phyloP scores from a whole-genome alignment of 2,797 vertebrate species.

The Trachurus trachurus region DNA sequence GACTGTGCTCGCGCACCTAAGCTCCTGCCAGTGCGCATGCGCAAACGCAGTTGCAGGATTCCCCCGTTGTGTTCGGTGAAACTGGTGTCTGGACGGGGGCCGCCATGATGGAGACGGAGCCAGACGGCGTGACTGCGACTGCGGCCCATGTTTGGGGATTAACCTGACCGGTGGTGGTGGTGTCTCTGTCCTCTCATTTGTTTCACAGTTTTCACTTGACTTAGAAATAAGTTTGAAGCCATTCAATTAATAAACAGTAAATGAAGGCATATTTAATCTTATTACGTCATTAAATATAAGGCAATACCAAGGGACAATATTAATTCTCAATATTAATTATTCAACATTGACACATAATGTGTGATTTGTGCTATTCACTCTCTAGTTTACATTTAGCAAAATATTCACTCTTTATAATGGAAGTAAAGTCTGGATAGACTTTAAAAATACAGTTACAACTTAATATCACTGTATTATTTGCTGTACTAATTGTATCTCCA shows the following conservation, averaged over 20 bases:
- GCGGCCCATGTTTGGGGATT: background rate
- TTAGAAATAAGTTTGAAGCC: too few species aligned
- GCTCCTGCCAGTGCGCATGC: conserved; percentile 60
- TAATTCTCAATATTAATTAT: background rate
- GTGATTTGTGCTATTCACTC: background rate
- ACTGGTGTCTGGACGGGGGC: background rate
- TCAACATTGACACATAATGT: background rate
- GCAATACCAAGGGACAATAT: background rate
- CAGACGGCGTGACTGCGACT: background rate
- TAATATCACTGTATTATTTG: background rate
- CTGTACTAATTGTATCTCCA: background rate
- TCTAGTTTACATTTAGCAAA: too few species aligned
- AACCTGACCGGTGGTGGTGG: background rate
- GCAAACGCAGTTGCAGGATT: background rate
- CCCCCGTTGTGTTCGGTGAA: conserved; percentile 1
- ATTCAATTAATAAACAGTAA: background rate
- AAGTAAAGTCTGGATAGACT: too few species aligned
- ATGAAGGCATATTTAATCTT: background rate
- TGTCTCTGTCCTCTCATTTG: background rate
- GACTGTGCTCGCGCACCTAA: conserved; percentile 50
- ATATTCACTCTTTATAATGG: too few species aligned
- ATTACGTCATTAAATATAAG: background rate
- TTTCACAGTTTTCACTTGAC: background rate
- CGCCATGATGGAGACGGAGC: conserved; percentile 54
- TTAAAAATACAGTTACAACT: background rate